phyloP scores from a whole-genome alignment of 2,888 invertebrate genomes.

The Omphaloscelis lunosa region DNA sequence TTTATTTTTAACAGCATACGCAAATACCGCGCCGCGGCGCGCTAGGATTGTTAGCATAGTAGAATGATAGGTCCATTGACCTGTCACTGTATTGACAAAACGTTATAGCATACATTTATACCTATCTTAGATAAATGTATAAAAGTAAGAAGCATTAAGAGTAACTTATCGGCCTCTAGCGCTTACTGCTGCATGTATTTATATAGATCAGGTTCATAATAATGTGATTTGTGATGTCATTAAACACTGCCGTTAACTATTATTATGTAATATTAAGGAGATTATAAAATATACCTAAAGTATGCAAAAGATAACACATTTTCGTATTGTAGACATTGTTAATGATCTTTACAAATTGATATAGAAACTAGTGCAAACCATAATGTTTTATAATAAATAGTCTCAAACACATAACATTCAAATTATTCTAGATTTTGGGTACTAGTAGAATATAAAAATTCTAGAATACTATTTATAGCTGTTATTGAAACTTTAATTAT shows the following conservation, averaged over 20 bases:
- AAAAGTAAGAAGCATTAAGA: conserved; percentile 28
- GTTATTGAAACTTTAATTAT: conserved; percentile 36
- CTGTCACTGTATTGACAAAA: conserved; percentile 21
- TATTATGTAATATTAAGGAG: conserved; percentile 58
- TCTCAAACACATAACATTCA: conserved; percentile 24
- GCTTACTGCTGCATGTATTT: conserved; percentile 37
- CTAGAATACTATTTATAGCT: conserved; percentile 36
- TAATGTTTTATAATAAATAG: conserved; percentile 43
- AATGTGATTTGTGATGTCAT: conserved; percentile 58
- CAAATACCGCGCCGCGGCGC: background rate
- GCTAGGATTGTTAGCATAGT: conserved; percentile 12
- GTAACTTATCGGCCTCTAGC: conserved; percentile 24
- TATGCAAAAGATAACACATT: conserved; percentile 51
- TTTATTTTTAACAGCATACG: conserved; percentile 40
- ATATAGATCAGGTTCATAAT: conserved; percentile 49
- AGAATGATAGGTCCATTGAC: conserved; percentile 22
- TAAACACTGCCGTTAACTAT: conserved; percentile 73
- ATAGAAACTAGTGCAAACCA: conserved; percentile 45
- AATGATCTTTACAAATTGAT: conserved; percentile 53
- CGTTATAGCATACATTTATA: conserved; percentile 20
- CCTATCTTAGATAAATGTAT: conserved; percentile 22
- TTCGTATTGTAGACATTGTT: conserved; percentile 57
- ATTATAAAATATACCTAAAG: conserved; percentile 55
- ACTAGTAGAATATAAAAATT: conserved; percentile 38
- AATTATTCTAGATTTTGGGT: conserved; percentile 32